Base-by-base conservation (phyloP, 2,888 invertebrate genomes). In the Liodrosophila aerea region DNA sequence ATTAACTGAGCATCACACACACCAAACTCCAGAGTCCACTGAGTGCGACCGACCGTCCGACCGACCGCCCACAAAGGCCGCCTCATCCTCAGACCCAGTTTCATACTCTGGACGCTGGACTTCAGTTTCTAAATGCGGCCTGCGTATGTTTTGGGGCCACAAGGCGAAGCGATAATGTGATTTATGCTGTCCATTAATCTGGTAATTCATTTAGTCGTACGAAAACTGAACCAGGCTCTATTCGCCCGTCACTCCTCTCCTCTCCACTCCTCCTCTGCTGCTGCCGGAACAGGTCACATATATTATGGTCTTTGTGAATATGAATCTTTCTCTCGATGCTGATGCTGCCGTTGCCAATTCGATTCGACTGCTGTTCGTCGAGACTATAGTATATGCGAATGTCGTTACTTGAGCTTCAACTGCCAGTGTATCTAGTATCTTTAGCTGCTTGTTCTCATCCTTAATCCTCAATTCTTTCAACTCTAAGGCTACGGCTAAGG, bases 161-260 rank as follows among this genome's bases (percentile, higher is more conserved):
- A 77, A 77, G 82, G 70, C 78, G 89, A 89, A 89, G 89, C 89
- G 89, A 89, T 89, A 89, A 89, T 89, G 89, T 89, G 88, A 89
- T 89, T 89, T 89, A 89, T 89, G 85, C 86, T 76, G 84, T 88
- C 89, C 89, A 89, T 89, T 89, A 89, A 89, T 89, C 88, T 89
- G 88, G 89, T 88, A 89, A 89, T 89, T 88, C 89, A 89, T 88
- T 89, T 88, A 83, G 68, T 76, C 78, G 63, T 82, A 81, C 78
- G 82, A 81, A 22, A 77, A 77, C 82, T 66, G 76, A 75, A 72
- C 69, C 73, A 62, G 68, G 69, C 50, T 54, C 49, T 39, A 44
- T 33, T 29, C 62, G 16, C 51, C 36, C 34, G 11, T 51, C 36
- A 41, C 15, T 33, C 15, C 53, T 8, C 56, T 13, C 41, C 39